phyloP scores from a whole-genome alignment of 2,888 invertebrate genomes.

The Eretmocerus hayati region DNA sequence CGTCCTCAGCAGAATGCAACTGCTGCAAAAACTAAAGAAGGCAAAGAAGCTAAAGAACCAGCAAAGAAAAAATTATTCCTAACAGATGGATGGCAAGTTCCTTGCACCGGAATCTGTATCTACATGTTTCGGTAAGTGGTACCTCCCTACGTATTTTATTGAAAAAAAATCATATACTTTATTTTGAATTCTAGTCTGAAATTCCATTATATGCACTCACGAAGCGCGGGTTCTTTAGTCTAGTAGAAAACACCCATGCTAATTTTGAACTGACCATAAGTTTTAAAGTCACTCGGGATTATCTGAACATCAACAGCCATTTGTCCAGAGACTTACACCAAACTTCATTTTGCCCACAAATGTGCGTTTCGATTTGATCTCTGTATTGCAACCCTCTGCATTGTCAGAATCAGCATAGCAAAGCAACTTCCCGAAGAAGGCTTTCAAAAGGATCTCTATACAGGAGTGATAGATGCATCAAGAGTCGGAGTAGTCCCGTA shows the following conservation, averaged over 20 bases:
- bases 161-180: too few relatives aligned
- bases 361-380: too few relatives aligned
- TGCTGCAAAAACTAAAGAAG: constrained; percentile 46
- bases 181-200: too few relatives aligned
- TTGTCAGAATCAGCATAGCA: constrained; percentile 59
- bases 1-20: constrained; percentile 31
- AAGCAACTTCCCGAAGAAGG: constrained; percentile 87
- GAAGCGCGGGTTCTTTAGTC: too few relatives aligned
- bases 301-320: too few relatives aligned
- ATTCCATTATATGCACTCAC: too few relatives aligned
- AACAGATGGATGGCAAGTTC: constrained; percentile 77
- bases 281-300: too few relatives aligned
- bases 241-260: too few relatives aligned
- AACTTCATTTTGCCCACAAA: too few relatives aligned
- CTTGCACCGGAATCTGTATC: constrained; percentile 75
- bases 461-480: constrained; percentile 72
- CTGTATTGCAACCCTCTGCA: too few relatives aligned
- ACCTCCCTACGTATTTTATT: background rate
- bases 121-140: constrained; percentile 64
- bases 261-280: too few relatives aligned
- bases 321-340: too few relatives aligned
- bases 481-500: constrained; percentile 78
- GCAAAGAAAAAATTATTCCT: constrained; percentile 72
- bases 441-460: constrained; percentile 76
- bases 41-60: constrained; percentile 40